Conservation (phyloP, 2,888 invertebrate genomes). For the Sinodicranocentrus sp. region DNA sequence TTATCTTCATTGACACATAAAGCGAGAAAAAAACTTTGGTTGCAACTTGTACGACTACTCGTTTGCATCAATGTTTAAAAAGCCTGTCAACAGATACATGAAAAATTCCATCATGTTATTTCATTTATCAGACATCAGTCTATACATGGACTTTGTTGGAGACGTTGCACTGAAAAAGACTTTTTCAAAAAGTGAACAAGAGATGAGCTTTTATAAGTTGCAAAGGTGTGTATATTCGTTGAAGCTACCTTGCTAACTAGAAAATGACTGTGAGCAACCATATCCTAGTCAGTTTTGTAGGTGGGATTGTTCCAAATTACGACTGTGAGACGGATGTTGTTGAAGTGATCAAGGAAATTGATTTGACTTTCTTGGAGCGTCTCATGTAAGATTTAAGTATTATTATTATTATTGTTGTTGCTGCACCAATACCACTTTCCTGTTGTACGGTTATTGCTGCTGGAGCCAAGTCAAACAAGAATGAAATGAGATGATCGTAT, state of each 20-base stretch:
- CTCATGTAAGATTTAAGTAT: conserved; percentile 57
- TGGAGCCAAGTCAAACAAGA: conserved; percentile 56
- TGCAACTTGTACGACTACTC: conserved; percentile 34
- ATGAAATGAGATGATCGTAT: conserved; percentile 46
- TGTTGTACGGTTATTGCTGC: neutral
- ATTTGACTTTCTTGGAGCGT: conserved; percentile 61
- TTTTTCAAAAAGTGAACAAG: neutral
- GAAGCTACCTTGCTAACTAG: conserved; percentile 2
- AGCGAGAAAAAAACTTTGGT: neutral
- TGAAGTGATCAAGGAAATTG: conserved; percentile 64
- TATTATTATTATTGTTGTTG: conserved; percentile 56
- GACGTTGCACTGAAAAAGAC: neutral
- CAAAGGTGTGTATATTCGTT: no score
- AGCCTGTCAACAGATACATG: conserved; percentile 51
- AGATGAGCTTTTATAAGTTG: neutral
- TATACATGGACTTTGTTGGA: conserved; percentile 27
- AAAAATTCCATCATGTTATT: conserved; percentile 60
- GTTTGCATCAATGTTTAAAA: conserved; percentile 49
- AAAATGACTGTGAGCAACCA: conserved; percentile 26
- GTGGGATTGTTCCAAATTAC: conserved; percentile 60
- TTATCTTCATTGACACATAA: conserved; percentile 5
- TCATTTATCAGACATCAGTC: conserved; percentile 58
- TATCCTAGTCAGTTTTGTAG: conserved; percentile 33
- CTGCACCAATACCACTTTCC: neutral
- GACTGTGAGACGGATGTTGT: conserved; percentile 61